A percentile compares a stretch with the other conserved stretches of the same genome.
Evolutionary conservation across 2,888 invertebrate genomes (phyloP).

Genomic region (Sisyra nigra): DNA sequence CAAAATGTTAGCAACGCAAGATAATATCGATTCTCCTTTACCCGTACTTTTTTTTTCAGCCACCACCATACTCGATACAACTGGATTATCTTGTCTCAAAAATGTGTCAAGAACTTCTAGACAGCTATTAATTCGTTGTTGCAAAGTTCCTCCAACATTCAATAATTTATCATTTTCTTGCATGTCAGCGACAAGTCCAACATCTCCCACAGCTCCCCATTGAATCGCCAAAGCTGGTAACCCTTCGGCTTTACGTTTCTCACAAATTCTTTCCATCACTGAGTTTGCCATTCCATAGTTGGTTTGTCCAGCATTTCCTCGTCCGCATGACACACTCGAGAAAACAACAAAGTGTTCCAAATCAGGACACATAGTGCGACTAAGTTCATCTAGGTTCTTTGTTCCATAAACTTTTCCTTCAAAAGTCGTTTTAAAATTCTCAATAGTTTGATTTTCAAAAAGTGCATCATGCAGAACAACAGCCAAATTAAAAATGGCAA

Average conservation of each 20-base stretch:
- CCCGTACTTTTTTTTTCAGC: constrained; percentile 50
- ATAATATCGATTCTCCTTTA: not conserved
- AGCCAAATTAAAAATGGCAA: constrained; percentile 81
- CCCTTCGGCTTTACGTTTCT: constrained; percentile 48
- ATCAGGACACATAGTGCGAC: constrained; percentile 37
- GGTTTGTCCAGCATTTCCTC: constrained; percentile 82
- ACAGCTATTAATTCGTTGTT: constrained; percentile 48
- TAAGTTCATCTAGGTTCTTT: constrained; percentile 50
- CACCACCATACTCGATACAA: constrained; percentile 73
- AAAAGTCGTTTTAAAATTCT: constrained; percentile 48
- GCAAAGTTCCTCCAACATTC: constrained; percentile 42
- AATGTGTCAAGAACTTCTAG: constrained; percentile 47
- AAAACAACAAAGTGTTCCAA: constrained; percentile 71
- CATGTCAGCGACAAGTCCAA: constrained; percentile 46
- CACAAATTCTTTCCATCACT: constrained; percentile 77
- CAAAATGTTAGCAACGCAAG: constrained; percentile 14
- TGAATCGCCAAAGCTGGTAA: constrained; percentile 71
- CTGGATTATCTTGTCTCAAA: constrained; percentile 43
- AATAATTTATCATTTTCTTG: constrained; percentile 26
- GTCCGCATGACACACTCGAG: constrained; percentile 81
- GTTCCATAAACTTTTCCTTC: constrained; percentile 75
- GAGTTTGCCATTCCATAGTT: constrained; percentile 87
- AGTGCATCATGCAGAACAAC: constrained; percentile 61
- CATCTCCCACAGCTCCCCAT: constrained; percentile 88
- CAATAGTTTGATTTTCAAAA: constrained; percentile 58